phyloP scores from a whole-genome alignment of 2,113 vertebrate species.

The Callorhinus ursinus region DNA sequence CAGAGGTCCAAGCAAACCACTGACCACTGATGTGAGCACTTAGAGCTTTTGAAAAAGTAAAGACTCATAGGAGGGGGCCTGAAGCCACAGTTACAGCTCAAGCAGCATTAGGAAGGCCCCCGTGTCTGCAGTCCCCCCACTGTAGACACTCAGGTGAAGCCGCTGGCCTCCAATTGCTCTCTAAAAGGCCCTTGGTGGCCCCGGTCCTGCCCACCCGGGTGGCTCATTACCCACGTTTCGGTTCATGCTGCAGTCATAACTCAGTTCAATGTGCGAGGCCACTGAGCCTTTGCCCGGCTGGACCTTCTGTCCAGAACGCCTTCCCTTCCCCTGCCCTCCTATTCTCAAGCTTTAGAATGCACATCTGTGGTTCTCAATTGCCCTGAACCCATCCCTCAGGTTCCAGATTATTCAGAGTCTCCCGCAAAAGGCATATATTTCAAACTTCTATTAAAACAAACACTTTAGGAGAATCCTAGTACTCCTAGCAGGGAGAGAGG shows the following conservation, averaged over 20 bases:
- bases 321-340: neutral
- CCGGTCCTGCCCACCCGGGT: neutral
- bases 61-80: neutral
- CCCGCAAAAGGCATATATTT: neutral
- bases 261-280: accelerated
- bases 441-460: neutral
- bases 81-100: neutral
- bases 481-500: neutral
- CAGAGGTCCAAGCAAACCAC: neutral
- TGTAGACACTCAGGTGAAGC: neutral
- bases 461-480: neutral
- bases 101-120: neutral
- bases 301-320: neutral
- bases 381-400: neutral
- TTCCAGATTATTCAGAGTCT: neutral
- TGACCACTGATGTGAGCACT: neutral
- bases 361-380: neutral
- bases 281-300: neutral
- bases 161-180: neutral
- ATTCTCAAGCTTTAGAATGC: neutral
- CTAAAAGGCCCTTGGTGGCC: neutral
- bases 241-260: neutral
- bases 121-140: neutral
- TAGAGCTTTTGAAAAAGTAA: neutral
- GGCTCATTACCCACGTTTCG: neutral